phyloP scores from a whole-genome alignment of 2,797 vertebrate species.

The Gymnopithys bicolor region DNA sequence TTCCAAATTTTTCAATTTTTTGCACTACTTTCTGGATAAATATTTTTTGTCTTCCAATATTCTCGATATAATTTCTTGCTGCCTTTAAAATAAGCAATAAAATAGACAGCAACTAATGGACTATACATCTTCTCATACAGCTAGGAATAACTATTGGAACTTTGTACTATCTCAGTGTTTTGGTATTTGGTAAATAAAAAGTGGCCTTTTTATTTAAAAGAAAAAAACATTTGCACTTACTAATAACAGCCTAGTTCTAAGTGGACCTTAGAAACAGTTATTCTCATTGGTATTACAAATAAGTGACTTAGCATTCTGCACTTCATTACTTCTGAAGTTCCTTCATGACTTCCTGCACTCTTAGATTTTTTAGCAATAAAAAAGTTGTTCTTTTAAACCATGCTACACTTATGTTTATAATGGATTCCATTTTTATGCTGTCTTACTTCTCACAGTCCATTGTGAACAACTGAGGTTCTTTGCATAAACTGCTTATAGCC shows the following conservation, averaged over 20 bases:
- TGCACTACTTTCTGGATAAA: background rate
- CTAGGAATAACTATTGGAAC: background rate
- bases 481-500: background rate
- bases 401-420: background rate
- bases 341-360: background rate
- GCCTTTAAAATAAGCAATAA: background rate
- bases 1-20: background rate
- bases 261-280: background rate
- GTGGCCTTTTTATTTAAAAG: background rate
- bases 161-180: background rate
- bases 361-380: background rate
- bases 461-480: background rate
- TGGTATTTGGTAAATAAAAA: too few relatives aligned
- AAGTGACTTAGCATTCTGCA: background rate
- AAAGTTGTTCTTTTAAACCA: background rate
- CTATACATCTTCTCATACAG: background rate
- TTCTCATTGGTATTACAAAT: fast-evolving
- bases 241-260: background rate
- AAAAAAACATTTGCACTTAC: background rate
- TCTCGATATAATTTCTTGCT: background rate
- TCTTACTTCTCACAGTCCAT: background rate
- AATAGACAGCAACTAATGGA: background rate
- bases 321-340: background rate
- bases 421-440: background rate
- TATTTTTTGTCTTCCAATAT: background rate